phyloP scores from a whole-genome alignment of 2,113 vertebrate genomes.

The Galemys pyrenaicus region DNA sequence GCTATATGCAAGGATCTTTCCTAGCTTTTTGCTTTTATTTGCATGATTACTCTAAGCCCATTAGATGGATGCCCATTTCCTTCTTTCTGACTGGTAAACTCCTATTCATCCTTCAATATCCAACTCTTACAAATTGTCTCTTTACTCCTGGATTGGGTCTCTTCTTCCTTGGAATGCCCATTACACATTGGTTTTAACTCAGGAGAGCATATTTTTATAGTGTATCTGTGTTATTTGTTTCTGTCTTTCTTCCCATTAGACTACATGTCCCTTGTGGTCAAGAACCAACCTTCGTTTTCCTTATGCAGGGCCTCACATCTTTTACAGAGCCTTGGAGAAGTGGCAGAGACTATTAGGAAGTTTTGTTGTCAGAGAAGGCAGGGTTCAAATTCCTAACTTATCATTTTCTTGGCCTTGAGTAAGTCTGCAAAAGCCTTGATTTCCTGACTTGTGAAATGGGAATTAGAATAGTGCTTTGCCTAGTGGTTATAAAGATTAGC shows the following conservation, averaged over 20 bases:
- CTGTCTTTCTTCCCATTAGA: not conserved
- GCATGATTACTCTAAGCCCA: not conserved
- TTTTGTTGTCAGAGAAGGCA: not conserved
- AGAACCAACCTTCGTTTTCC: not conserved
- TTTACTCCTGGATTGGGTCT: not conserved
- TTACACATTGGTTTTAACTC: not conserved
- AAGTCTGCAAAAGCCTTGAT: not conserved
- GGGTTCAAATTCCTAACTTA: not conserved
- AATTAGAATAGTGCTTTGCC: not conserved
- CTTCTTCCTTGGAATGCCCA: not conserved
- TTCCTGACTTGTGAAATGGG: conserved; percentile 16
- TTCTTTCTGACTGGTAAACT: not conserved
- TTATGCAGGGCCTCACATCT: not conserved
- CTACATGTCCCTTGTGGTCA: not conserved
- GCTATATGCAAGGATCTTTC: not conserved
- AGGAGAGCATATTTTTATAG: not conserved
- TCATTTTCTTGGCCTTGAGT: not conserved
- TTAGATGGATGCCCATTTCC: not conserved
- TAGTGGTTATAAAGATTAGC: not conserved
- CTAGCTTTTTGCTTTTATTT: not conserved
- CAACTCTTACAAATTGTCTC: not conserved
- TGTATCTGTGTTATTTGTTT: not conserved
- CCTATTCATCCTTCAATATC: not conserved
- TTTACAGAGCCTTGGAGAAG: not conserved
- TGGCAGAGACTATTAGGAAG: not conserved